Percentiles rank a stretch among this genome's conserved stretches.
These are phyloP conservation scores for Salarias fasciatus DNA, from an alignment of 2,797 vertebrate genomes.

Conservation along the genomic window DNA sequence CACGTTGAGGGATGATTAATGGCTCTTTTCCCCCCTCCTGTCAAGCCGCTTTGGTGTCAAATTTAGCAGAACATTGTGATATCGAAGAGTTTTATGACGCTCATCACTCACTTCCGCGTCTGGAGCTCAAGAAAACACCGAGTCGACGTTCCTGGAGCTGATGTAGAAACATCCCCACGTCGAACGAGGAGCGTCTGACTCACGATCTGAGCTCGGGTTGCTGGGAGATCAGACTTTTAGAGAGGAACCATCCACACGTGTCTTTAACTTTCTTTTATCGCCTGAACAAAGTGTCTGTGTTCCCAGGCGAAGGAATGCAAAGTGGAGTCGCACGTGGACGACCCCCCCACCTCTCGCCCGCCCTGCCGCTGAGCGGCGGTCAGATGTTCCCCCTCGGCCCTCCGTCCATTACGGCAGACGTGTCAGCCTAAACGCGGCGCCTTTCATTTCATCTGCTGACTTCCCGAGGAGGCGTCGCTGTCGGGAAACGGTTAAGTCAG, in stretches of 20 bases:
- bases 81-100: not conserved
- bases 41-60: not conserved
- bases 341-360: conserved; percentile 1
- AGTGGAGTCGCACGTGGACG: not conserved
- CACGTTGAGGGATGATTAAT: conserved; percentile 24
- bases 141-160: too few relatives aligned
- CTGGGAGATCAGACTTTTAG: not conserved
- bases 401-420: conserved; percentile 55
- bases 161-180: too few relatives aligned
- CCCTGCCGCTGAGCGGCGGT: conserved; percentile 23
- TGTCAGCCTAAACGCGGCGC: conserved; percentile 22
- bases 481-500: conserved; percentile 40
- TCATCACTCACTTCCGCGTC: not conserved
- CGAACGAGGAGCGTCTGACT: conserved; percentile 12
- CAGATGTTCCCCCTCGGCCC: conserved; percentile 31
- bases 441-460: conserved; percentile 45
- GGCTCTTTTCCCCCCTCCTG: not conserved
- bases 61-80: conserved; percentile 12
- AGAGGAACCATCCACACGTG: not conserved
- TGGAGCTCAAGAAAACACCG: too few relatives aligned
- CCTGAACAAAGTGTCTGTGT: not conserved
- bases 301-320: too few relatives aligned
- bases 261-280: not conserved
- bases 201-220: conserved; percentile 12
- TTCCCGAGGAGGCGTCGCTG: conserved; percentile 2